Evolutionary conservation across 2,888 invertebrate genomes (phyloP), one percentile per base, ranked within the genome.

Genomic region (Helicoverpa assulta): DNA sequence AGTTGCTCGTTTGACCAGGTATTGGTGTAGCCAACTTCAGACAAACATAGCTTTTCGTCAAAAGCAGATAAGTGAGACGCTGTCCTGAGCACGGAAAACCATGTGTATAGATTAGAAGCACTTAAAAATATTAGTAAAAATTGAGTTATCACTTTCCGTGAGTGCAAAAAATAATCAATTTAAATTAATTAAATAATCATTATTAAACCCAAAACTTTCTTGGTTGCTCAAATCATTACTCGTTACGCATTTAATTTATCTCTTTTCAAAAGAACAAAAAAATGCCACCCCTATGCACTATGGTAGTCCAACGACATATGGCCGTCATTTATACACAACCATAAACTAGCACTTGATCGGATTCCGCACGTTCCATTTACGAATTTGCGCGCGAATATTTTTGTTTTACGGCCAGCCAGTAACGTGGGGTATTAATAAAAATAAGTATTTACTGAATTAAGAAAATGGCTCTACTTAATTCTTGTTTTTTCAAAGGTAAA

Each of bases 301-400:
- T 55, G 40, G 33, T 70, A 18, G 87, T 40, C 87, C 85, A 81
- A 81, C 82, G 85, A 89, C 90, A 89, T 89, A 90, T 90, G 90
- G 88, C 80, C 59, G 78, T 81, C 86, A 88, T 88, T 89, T 76
- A 76, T 67, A 65, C 67, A 55, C 72, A 33, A 75, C 78, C 71
- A 84, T 86, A 83, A 83, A 83, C 75, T 72, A 81, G 61, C 65
- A 68, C 72, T 65, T 76, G 81, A 89, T 81, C 82, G 86, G 83
- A 85, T 86, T 85, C 83, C 74, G 71, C 68, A 63, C 75, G 82
- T 84, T 87, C 83, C 80, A 80, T 83, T 83, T 88, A 84, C 78
- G 79, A 84, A 85, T 78, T 85, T 74, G 78, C 70, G 78, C 71
- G 67, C 80, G 82, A 78, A 82, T 85, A 85, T 86, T 84, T 84